Base-by-base conservation (phyloP, 2,797 vertebrate genomes). In the Gymnothorax reevesii region DNA sequence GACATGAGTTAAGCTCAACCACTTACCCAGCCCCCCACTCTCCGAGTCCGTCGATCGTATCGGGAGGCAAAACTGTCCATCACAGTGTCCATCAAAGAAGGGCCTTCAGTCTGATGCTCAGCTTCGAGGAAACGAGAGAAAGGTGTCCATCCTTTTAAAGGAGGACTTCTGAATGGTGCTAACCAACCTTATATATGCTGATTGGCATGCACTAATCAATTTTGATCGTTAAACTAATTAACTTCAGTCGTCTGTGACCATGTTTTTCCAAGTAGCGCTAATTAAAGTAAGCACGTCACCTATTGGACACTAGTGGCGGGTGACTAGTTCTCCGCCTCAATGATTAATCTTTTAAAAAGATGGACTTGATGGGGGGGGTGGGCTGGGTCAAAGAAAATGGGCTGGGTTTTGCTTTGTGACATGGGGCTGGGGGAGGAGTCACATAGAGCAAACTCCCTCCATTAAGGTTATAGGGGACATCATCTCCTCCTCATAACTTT, bases 311-410 rank as follows among this genome's bases (percentile, higher is more conserved):
- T 13, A 20, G 85, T 64, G 57, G 54, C 33, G 33, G 33, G 7
- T 77, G 84, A 22, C 33, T 60, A 59, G 64, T 69, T 69, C 86
- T 57, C 69, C 27, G 57, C 86, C 86, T 87, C 79, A 66, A 84
- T 85, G 77, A 82, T 85, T 84, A 83, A 87, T 85, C 87, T 82
- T 85, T 87, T 85, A n/a, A 69, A 83, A 73, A 33, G 57, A 73
- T 57, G 87, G 25, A 69, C 55, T 3, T 6, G n/a, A 17, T 69
- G 55, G 55, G 20, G 73, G 73, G 59, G 59, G 8, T 22, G 59
- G 59, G 13, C 75, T 42, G 33, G 33, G 33, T 22, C 22, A 20
- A 54, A 59, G 27, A 83, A 84, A 69, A n/a, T 62, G 86, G 86
- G 59, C 3, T 10, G 83, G 86, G 42, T 64, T 77, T 22, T 62